Evolutionary conservation across 2,113 vertebrate species (phyloP).

Genomic region (Myxocyprinus asiaticus): DNA sequence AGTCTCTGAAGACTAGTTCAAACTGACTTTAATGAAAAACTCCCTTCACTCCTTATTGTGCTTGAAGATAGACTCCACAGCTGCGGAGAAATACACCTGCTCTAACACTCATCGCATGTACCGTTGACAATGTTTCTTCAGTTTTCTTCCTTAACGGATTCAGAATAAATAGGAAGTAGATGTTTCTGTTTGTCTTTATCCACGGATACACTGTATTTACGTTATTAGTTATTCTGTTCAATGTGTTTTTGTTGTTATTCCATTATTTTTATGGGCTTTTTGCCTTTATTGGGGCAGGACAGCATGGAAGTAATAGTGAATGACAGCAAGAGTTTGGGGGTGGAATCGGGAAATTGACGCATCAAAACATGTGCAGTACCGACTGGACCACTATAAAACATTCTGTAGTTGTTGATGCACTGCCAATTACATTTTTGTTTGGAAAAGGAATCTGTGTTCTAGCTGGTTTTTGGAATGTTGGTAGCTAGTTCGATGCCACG

Average conservation of each 20-base stretch:
- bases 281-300: not conserved
- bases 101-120: conserved; percentile 33
- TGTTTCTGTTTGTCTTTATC: not conserved
- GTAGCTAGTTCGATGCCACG: too few relatives aligned
- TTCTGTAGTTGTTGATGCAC: too few relatives aligned
- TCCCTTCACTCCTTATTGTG: conserved; percentile 57
- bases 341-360: too few relatives aligned
- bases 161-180: conserved; percentile 24
- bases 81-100: conserved; percentile 49
- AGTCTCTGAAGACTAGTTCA: conserved; percentile 62
- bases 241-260: not conserved
- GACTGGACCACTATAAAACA: too few relatives aligned
- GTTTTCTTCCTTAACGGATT: conserved; percentile 3
- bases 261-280: not conserved
- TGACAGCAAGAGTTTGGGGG: not conserved
- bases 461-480: too few relatives aligned
- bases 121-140: not conserved
- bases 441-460: too few relatives aligned
- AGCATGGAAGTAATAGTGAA: not conserved
- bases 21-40: conserved; percentile 63
- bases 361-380: too few relatives aligned
- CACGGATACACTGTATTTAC: not conserved
- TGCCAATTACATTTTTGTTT: too few relatives aligned
- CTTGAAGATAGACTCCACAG: conserved; percentile 55
- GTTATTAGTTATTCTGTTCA: not conserved